Evolutionary conservation across 2,888 invertebrate species (phyloP), one percentile per base, ranked within the genome.

Genomic region (Cheilosia soror): DNA sequence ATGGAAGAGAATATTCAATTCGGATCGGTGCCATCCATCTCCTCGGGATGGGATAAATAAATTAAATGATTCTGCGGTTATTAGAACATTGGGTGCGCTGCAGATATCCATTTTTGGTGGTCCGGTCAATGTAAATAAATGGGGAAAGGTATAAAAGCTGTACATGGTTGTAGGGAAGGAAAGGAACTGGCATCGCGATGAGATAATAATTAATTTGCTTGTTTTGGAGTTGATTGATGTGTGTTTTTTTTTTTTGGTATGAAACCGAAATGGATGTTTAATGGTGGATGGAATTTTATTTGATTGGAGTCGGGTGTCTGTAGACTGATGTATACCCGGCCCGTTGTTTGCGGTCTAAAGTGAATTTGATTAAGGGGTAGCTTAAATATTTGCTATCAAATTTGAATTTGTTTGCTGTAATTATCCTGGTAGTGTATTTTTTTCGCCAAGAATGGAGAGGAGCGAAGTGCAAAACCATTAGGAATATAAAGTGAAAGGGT

Each of bases 1-100:
- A 83, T 78, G 73, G 66, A 58, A 51, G 57, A 6, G 73, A 73
- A 73, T 68, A 78, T 83, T 78, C 68, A 73, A 69, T 73, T 73
- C 20, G 57, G 73, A 83, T 65, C 68, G 57, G 42, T 69, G 62
- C 40, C 25, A 62, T 80, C 68, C 44, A 37, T 37, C 40, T 69
- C 37, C 33, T 25, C 11, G 25, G 37, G n/a, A 44, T 31, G 44
- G 44, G 37, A 55, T 44, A 37, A 40, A 57, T 37, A 49, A 75
- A 51, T 78, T 63, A 78, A 83, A 73, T 78, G 63, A 68, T 78
- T 78, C 57, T 78, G 83, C 62, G 72, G 83, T 68, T 83, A 68
- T 78, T 73, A 65, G 78, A 68, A 73, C 78, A 83, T 83, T 78
- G 49, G 37, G 37, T 37, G 37, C 27, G 37, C 27, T 33, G 47